These are phyloP conservation scores for Osmerus mordax DNA, from an alignment of 2,113 vertebrate genomes.

Conservation along the genomic window DNA sequence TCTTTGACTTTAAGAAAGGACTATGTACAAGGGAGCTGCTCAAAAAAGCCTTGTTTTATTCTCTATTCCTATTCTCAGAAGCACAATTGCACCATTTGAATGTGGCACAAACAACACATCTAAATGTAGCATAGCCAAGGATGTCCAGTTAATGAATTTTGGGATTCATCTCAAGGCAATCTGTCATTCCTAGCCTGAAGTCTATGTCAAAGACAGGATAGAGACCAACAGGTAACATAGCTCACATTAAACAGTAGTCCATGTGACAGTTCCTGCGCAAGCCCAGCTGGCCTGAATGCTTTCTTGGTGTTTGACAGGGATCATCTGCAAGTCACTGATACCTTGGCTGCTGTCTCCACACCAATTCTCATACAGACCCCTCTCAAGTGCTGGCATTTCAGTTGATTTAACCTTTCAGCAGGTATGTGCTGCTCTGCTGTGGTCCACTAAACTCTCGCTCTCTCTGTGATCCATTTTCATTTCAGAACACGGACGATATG, in stretches of 20 bases:
- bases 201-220: not conserved
- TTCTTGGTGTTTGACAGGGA: constrained; percentile 11
- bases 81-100: no score
- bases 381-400: constrained; percentile 12
- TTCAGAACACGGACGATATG: constrained; percentile 9
- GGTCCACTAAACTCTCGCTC: not conserved
- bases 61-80: no score
- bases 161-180: not conserved
- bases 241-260: constrained; percentile 1
- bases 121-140: not conserved
- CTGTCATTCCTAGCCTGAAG: not conserved
- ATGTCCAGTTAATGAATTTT: not conserved
- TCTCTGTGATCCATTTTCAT: constrained; percentile 20
- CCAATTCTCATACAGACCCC: not conserved
- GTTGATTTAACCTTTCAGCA: constrained; percentile 12
- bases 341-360: constrained; percentile 1
- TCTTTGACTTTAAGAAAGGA: no score
- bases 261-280: not conserved
- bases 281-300: constrained; percentile 18
- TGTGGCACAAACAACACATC: no score
- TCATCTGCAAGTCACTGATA: constrained; percentile 13
- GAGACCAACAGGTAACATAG: constrained; percentile 11
- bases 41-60: no score
- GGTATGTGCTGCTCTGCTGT: not conserved
- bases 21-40: no score